Evolutionary conservation across 2,888 invertebrate genomes (phyloP), one percentile per base, ranked within the genome.

Genomic region (Acleris sparsana): DNA sequence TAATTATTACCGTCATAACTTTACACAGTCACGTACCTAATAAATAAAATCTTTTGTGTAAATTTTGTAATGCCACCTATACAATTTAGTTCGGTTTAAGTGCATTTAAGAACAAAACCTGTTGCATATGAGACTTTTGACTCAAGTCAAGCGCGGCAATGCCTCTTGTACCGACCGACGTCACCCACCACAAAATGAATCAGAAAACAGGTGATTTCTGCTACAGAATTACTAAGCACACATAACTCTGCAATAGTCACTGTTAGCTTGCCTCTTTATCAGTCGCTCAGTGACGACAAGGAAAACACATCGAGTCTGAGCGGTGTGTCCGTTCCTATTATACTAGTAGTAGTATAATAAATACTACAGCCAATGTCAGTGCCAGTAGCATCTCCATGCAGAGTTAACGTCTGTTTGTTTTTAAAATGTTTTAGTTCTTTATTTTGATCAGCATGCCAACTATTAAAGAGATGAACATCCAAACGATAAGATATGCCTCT

Each of bases 191-290:
- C 39, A 39, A 39, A 13, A 39, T 39, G 63, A 69, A 68, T 61
- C 60, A 69, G 67, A 64, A 73, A 80, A 80, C 80, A 80, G 81
- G 78, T 82, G 81, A 82, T 80, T 77, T 77, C 73, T 64, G 69
- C 63, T 68, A 75, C 72, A 67, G 67, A 74, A 74, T 63, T 72
- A 82, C 81, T 67, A 81, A 75, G 80, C 57, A 66, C 71, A 51
- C 79, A 82, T 80, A 75, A 76, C 43, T 25, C 49, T 53, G 16
- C 6, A 70, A 72, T 72, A 78, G 72, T 22, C 43, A 52, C 18
- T 51, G 56, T 57, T 48, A 43, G 39, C 5, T 48, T 39, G 4
- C 39, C 17, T 53, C 60, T 17, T 60, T 51, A 51, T 60, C 59
- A 55, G 29, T 55, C 49, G 43, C 53, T 17, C 48, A 49, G 44